Conservation (phyloP, 2,888 invertebrate genomes). For the Drosophila incognita region DNA sequence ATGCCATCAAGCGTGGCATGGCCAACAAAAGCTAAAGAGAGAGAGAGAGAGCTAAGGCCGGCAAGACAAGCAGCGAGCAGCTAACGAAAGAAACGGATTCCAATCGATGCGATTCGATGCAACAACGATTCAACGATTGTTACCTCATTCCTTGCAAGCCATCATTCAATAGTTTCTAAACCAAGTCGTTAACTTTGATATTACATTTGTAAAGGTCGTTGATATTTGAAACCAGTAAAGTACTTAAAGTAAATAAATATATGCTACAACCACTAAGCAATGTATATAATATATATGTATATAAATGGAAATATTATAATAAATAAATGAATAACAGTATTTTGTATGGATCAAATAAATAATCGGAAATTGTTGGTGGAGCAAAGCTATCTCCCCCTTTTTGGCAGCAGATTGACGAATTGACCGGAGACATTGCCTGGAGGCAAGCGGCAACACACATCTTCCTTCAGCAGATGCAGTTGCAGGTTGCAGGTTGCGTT, state of each 20-base stretch:
- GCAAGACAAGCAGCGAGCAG: not conserved
- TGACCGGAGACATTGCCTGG: not conserved
- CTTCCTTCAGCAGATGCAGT: not conserved
- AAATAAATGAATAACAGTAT: not conserved
- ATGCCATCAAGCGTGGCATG: slow-evolving; percentile 67
- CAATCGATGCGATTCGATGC: not conserved
- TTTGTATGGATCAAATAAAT: not conserved
- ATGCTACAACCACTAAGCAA: not conserved
- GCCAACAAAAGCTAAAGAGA: slow-evolving; percentile 48
- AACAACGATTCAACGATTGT: slow-evolving; percentile 1
- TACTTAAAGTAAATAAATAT: slow-evolving; percentile 3
- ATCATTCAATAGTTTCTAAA: not conserved
- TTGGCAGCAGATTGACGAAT: not conserved
- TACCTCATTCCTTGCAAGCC: slow-evolving; percentile 55
- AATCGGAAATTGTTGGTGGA: not conserved
- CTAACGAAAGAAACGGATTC: not conserved
- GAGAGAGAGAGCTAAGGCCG: too few species aligned
- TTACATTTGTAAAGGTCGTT: slow-evolving; percentile 28
- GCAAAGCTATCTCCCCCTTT: not conserved
- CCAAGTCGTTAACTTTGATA: slow-evolving; percentile 6
- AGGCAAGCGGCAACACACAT: not conserved
- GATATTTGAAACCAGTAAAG: slow-evolving; percentile 18
- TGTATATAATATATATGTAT: not conserved
- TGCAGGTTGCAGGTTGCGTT: not conserved
- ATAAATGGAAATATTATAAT: not conserved